Evolutionary conservation across 2,797 vertebrate species (phyloP), one percentile per base, ranked within the genome.

Genomic region (Hafferia zeledoni): DNA sequence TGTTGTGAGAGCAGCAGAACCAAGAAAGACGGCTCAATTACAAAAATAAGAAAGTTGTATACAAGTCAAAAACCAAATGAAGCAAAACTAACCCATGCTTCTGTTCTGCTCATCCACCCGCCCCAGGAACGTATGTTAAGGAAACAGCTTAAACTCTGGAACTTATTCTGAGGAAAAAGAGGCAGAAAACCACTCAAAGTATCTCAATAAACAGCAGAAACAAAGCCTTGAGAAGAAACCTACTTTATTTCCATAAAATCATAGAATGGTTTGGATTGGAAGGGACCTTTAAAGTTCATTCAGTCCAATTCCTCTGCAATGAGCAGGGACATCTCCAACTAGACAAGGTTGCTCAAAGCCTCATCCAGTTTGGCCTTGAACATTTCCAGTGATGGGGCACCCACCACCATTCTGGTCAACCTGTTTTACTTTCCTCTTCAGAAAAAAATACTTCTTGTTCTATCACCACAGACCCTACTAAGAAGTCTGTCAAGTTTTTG

Each of bases 21-120:
- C 2, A 37, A 77, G 74, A 71, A 95, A 91, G 83, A 96, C 30
- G 70, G 64, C 91, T 96, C 91, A 93, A 89, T 96, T 87, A 96
- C 67, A 94, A 95, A 95, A 94, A 56, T 72, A 86, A 92, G 50
- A 74, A 82, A 84, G 74, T 90, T 94, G 83, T 87, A 79, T 67
- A 83, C 72, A 86, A 94, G 70, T 74, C 1, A 27, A 88, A 96
- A 96, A 88, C 3, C 37, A 95, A 95, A 94, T 33, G 70, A 88
- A 91, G 76, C 74, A 94, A 88, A 93, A 70, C 70, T 70, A 94
- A 88, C 67, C n/a, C 41, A 64, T 70, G 68, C 41, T 83, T 92
- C 78, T 90, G 33, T 69, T 94, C 63, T 69, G 25, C 41, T 88
- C 47, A 56, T 79, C 70, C 71, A 44, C 67, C 71, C 24, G 20